Conservation (phyloP, 1,140 invertebrate species). For the Mercenaria mercenaria region DNA sequence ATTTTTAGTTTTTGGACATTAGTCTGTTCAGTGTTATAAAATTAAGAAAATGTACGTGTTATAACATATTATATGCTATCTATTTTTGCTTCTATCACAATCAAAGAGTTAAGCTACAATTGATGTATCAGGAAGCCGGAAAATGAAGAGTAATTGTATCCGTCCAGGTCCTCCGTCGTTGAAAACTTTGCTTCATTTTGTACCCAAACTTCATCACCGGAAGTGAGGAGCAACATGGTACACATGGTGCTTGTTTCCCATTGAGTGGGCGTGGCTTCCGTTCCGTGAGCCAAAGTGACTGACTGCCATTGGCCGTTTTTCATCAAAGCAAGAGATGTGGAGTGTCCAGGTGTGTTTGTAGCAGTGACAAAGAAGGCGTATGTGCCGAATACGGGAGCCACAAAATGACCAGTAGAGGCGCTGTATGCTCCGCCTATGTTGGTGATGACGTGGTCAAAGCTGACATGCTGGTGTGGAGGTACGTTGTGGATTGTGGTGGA, state of each 20-base stretch:
- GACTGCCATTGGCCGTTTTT: not conserved
- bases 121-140: not conserved
- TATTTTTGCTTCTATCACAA: not conserved
- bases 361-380: constrained; percentile 21
- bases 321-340: not conserved
- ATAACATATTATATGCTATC: too few species aligned
- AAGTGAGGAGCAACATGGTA: not conserved
- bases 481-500: not conserved
- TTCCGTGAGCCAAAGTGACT: not conserved
- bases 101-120: not conserved
- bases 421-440: constrained; percentile 34
- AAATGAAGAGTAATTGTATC: constrained; percentile 13
- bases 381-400: not conserved
- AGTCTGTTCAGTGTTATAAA: too few species aligned
- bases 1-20: too few species aligned
- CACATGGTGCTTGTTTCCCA: not conserved
- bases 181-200: constrained; percentile 11
- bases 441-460: constrained; percentile 21
- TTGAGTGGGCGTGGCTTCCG: not conserved
- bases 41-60: too few species aligned
- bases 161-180: not conserved
- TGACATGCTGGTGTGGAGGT: not conserved
- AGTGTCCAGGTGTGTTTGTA: constrained; percentile 19
- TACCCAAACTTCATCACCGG: not conserved
- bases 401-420: not conserved